A percentile compares a stretch with the other conserved stretches of the same genome.
phyloP scores from a whole-genome alignment of 2,113 vertebrate species.

The Sinocyclocheilus rhinocerous region DNA sequence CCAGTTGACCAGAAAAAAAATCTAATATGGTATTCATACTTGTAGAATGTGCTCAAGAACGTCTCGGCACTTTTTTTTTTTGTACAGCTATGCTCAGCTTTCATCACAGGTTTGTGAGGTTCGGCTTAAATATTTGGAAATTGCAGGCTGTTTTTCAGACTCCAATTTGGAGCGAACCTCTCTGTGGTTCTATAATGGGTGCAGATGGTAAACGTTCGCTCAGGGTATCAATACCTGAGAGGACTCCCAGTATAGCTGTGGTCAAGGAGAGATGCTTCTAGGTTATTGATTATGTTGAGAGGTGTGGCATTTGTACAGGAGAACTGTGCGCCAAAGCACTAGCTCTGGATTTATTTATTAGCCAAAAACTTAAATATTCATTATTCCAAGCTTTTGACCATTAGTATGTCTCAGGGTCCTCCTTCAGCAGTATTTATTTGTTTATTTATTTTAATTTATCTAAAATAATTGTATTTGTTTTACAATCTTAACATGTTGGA shows the following conservation, averaged over 20 bases:
- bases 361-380: background rate
- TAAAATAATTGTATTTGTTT: too few relatives aligned
- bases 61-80: background rate
- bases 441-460: too few relatives aligned
- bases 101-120: background rate
- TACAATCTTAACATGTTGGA: too few relatives aligned
- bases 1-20: too few relatives aligned
- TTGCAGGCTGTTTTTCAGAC: background rate
- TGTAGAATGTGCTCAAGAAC: background rate
- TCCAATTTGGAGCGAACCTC: background rate
- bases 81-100: background rate
- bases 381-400: too few relatives aligned
- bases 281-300: slow-evolving; percentile 21
- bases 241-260: slow-evolving; percentile 39
- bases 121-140: background rate
- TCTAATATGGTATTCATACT: too few relatives aligned
- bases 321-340: background rate
- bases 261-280: slow-evolving; percentile 14
- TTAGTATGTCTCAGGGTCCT: too few relatives aligned
- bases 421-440: too few relatives aligned
- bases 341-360: background rate
- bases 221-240: slow-evolving; percentile 2
- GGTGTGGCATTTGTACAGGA: background rate
- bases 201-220: slow-evolving; percentile 12
- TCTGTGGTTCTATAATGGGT: background rate